Base-by-base conservation (phyloP, 2,888 invertebrate genomes). In the Meganola albula region DNA sequence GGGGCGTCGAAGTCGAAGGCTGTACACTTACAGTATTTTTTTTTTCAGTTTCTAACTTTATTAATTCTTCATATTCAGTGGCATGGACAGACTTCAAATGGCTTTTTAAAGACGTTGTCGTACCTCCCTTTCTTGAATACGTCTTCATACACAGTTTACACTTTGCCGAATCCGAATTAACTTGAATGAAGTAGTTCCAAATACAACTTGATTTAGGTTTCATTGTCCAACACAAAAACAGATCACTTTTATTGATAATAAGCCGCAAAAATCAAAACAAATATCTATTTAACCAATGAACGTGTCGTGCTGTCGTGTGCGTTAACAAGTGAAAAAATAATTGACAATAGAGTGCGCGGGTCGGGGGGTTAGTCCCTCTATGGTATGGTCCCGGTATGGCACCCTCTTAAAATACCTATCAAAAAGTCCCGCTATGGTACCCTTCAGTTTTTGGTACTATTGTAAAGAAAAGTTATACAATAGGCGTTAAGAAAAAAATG, bases 221-320 rank as follows among this genome's bases (percentile, higher is more conserved):
- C 30, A 30, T 30, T 27, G 18, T 24, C 12, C 11, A 29, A 29
- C 12, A 12, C 28, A 29, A 29, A 27, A 40, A 46, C 35, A 44
- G 34, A 40, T 38, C 31, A 40, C 36, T 40, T 40, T 37, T 30
- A 40, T 40, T 40, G 40, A 45, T 39, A 39, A 12, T 41, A 39
- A 41, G 41, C 37, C 36, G 34, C 37, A 45, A 41, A 41, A 37
- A 39, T 36, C 39, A 45, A 45, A 40, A 45, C 41, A 35, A 37
- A 34, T 41, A 34, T 37, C 29, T 35, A 37, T n/a, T n/a, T 37
- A 40, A 37, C 33, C 32, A 35, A 35, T 40, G 24, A 30, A 25
- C 29, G 34, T 31, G 35, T 35, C 37, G 30, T 38, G 29, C 20
- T 31, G 35, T 35, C 37, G 30, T 38, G 29, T 24, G 33, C 31